Percentiles rank a stretch among this genome's conserved stretches.
These are phyloP conservation scores for Ptychobarbus kaznakovi DNA, from an alignment of 2,797 vertebrate genomes.

Conservation along the genomic window DNA sequence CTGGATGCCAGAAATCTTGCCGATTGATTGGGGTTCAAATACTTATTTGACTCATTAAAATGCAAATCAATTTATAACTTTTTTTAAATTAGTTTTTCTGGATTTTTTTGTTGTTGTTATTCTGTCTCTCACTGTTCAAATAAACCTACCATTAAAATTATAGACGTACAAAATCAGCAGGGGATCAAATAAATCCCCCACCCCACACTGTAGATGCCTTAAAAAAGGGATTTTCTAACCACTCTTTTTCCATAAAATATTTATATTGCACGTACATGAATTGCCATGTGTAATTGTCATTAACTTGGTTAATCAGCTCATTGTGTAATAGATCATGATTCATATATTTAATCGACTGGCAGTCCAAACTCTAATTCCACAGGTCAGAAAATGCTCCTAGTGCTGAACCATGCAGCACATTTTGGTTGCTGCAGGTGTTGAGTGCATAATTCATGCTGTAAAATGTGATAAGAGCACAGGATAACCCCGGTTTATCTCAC, in stretches of 20 bases:
- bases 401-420: conserved; percentile 52
- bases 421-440: conserved; percentile 48
- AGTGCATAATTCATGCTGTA: conserved; percentile 53
- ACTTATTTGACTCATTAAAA: no score
- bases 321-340: not conserved
- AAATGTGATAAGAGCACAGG: conserved; percentile 49
- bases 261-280: not conserved
- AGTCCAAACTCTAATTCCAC: conserved; percentile 13
- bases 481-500: conserved; percentile 46
- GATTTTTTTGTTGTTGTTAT: no score
- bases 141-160: no score
- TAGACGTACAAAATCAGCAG: no score
- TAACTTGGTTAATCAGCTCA: not conserved
- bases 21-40: no score
- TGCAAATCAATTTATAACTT: no score
- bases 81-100: no score
- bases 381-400: not conserved
- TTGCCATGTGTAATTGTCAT: not conserved
- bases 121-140: no score
- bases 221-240: not conserved
- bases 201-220: not conserved
- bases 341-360: not conserved
- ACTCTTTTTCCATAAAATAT: not conserved
- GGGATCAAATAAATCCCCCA: no score
- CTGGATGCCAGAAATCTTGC: no score